Percentiles rank a stretch among this genome's conserved stretches.
These are phyloP conservation scores for Megalonaias nervosa DNA, from an alignment of 1,140 invertebrate species.

Conservation along the genomic window DNA sequence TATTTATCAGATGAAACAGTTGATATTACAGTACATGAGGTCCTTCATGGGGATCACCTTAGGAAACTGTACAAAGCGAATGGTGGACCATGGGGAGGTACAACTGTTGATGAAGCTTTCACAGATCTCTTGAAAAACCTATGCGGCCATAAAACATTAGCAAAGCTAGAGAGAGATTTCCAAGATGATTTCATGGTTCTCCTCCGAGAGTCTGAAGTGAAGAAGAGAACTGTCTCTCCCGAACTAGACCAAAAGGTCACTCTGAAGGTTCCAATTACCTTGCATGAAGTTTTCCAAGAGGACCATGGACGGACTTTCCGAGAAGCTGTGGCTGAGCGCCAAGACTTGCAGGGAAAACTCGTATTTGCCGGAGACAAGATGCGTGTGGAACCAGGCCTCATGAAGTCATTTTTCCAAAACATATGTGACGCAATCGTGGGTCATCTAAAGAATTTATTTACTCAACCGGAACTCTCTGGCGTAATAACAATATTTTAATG, in stretches of 20 bases:
- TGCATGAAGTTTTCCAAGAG: not conserved
- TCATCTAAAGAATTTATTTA: constrained; percentile 21
- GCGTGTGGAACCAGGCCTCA: not conserved
- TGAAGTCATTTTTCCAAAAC: constrained; percentile 12
- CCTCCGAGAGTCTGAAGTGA: constrained; percentile 16
- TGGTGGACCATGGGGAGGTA: constrained; percentile 22
- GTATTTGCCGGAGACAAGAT: no score
- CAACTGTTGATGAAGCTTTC: constrained; percentile 16
- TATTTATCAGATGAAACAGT: constrained; percentile 20
- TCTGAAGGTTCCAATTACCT: not conserved
- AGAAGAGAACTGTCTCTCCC: constrained; percentile 4
- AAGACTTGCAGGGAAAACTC: no score
- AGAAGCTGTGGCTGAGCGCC: no score
- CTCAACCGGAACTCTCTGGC: not conserved
- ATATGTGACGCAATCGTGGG: constrained; percentile 10
- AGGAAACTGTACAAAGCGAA: constrained; percentile 26
- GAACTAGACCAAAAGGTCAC: not conserved
- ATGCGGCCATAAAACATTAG: not conserved
- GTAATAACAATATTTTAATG: constrained; percentile 14
- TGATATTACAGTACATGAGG: constrained; percentile 26
- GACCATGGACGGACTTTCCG: no score
- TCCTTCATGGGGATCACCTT: constrained; percentile 1
- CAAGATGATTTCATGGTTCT: constrained; percentile 17
- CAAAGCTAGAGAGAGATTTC: no score
- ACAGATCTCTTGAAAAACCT: not conserved